Evolutionary conservation across 2,888 invertebrate species (phyloP).

Genomic region (Ophion obscuratus): DNA sequence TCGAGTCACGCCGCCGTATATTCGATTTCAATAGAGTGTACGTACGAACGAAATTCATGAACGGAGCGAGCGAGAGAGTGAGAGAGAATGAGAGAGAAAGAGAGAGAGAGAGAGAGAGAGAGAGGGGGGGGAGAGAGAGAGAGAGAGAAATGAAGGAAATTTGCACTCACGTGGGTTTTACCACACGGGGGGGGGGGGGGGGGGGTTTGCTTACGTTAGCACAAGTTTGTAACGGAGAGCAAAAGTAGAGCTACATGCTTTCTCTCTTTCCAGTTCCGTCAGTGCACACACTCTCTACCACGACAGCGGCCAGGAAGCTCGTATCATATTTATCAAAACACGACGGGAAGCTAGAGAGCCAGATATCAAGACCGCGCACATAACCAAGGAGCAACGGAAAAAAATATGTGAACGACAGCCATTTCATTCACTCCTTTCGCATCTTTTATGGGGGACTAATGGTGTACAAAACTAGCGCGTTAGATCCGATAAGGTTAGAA

Average conservation of each 20-base stretch:
- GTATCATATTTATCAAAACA: constrained; percentile 81
- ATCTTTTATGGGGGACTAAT: not conserved
- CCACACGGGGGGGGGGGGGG: not conserved
- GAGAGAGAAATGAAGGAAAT: constrained; percentile 26
- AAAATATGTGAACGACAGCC: constrained; percentile 38
- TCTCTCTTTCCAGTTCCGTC: not conserved
- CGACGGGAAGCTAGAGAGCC: constrained; percentile 77
- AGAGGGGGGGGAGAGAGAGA: constrained; percentile 2
- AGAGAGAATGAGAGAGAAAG: not conserved
- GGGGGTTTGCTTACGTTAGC: constrained; percentile 53
- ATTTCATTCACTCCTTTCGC: not conserved
- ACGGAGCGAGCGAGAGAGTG: not conserved
- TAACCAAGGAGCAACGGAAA: constrained; percentile 34
- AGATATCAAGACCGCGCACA: constrained; percentile 49
- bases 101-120: not conserved
- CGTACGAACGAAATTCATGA: not conserved
- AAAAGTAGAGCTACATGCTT: constrained; percentile 19
- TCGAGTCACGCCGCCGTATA: not conserved
- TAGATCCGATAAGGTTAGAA: not conserved
- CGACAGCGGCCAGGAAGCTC: constrained; percentile 75
- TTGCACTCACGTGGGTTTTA: constrained; percentile 43
- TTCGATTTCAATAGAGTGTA: not conserved
- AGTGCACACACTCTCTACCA: not conserved
- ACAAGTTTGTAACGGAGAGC: constrained; percentile 63
- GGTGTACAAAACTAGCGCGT: not conserved